Base-by-base conservation (phyloP, 1,140 invertebrate genomes). In the honey bee (Apis mellifera) region DNA sequence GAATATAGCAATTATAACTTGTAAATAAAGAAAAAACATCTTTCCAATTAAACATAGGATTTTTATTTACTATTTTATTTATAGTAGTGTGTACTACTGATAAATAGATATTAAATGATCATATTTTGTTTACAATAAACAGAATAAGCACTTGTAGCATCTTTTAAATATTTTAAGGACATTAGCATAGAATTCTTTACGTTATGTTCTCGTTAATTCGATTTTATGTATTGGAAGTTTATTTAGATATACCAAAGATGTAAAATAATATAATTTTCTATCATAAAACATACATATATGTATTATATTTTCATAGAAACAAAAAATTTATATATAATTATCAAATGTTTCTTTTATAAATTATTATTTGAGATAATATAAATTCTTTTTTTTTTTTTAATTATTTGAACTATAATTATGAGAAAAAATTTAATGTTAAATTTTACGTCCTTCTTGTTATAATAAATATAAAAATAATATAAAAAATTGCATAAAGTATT, bases 21-120 rank as follows among this genome's bases (percentile, higher is more conserved):
- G 86, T 90, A 90, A 90, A 90, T 90, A 86, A 82, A 82, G 5
- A 50, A 50, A 85, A 89, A 87, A 84, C 72, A 76, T 82, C 79
- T 82, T 82, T 82, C 79, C 79, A 76, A 59, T 59, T 76, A 76
- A 76, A 57, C 15, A 11, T 82, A 66, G 68, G 72, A 42, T 42
- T 69, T 76, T 69, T 15, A 19, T 75, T 82, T 66, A 52, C 42
- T 59, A 17, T 76, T 82, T 82, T 52, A 82, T 82, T 82, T 69
- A 74, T 64, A 42, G n/a, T n/a, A 64, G 62, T n/a, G 26, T 17
- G 72, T 82, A 80, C 83, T 88, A 80, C 76, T 21, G 62, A 72
- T 54, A 60, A 76, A 64, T 52, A 66, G 64, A 72, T 50, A 50
- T 66, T 32, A 52, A 85, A 52, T 32, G 17, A 78, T 50, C 21